phyloP scores from a whole-genome alignment of 2,888 invertebrate genomes.

The Tridacna crocea region DNA sequence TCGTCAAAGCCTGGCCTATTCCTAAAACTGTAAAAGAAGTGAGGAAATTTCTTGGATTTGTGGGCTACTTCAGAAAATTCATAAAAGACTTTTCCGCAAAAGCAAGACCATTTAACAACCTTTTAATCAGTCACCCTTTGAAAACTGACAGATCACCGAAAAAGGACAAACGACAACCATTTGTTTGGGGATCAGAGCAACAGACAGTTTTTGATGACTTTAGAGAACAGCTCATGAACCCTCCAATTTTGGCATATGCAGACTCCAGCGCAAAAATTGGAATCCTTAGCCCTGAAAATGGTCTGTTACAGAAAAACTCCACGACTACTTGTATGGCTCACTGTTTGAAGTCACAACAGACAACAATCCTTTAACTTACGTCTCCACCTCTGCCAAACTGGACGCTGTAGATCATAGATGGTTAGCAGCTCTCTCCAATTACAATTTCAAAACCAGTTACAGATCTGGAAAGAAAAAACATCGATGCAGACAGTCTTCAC shows the following conservation, averaged over 20 bases:
- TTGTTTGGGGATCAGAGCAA: constrained; percentile 21
- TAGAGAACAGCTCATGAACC: background rate
- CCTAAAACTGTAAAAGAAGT: background rate
- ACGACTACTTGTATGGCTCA: constrained; percentile 16
- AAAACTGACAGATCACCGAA: no score
- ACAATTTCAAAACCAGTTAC: constrained; percentile 2
- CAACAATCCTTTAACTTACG: constrained; percentile 11
- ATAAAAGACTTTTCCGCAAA: background rate
- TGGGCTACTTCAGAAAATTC: background rate
- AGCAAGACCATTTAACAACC: background rate
- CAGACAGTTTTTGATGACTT: constrained; percentile 19
- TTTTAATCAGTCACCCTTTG: no score
- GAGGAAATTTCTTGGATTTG: background rate
- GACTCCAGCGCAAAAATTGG: no score
- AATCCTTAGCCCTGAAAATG: no score
- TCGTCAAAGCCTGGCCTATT: background rate
- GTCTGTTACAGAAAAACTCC: constrained; percentile 1
- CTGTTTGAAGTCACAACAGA: constrained; percentile 5
- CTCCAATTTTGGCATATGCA: constrained; percentile 1
- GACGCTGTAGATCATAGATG: constrained; percentile 20
- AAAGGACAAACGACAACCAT: constrained; percentile 7
- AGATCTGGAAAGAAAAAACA: constrained; percentile 4
- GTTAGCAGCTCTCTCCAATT: constrained; percentile 19
- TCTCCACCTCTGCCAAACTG: constrained; percentile 16
- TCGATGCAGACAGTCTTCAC: background rate